Percentiles rank a stretch among this genome's conserved stretches.
Evolutionary conservation across 1,140 invertebrate species (phyloP).

Genomic region (Papilio helenus): DNA sequence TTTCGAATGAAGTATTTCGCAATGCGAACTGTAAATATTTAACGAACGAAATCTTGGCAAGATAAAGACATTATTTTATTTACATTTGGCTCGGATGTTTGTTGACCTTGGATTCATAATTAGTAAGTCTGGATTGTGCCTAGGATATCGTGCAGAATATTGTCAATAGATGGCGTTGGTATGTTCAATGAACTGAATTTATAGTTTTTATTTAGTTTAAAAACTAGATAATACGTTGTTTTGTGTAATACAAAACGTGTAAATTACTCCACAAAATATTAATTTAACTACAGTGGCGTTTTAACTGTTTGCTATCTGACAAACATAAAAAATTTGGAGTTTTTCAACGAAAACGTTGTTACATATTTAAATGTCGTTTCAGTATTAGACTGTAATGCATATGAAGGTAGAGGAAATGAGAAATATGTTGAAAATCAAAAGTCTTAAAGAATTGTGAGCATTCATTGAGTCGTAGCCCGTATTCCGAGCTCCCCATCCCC

Average conservation of each 20-base stretch:
- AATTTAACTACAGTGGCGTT: too few species aligned
- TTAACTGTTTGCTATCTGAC: too few species aligned
- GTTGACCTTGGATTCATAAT: constrained; percentile 19
- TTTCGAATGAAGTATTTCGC: constrained; percentile 18
- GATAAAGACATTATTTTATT: constrained; percentile 9
- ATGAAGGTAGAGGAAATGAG: not conserved
- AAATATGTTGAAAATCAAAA: not conserved
- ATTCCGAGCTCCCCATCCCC: not conserved
- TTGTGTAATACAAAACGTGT: too few species aligned
- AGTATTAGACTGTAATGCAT: too few species aligned
- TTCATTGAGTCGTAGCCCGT: not conserved
- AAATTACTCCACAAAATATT: too few species aligned
- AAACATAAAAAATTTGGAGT: too few species aligned
- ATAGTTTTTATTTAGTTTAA: too few species aligned
- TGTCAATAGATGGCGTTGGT: not conserved
- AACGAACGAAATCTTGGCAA: constrained; percentile 25
- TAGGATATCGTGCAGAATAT: not conserved
- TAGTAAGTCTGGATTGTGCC: not conserved
- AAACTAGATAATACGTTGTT: too few species aligned
- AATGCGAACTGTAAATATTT: constrained; percentile 23
- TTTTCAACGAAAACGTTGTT: too few species aligned
- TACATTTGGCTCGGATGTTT: not conserved
- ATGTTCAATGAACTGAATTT: too few species aligned
- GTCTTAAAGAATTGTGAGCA: not conserved
- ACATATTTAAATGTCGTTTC: too few species aligned